phyloP scores from a whole-genome alignment of 1,140 invertebrate species.

The Pseudomyrmex cubaensis region DNA sequence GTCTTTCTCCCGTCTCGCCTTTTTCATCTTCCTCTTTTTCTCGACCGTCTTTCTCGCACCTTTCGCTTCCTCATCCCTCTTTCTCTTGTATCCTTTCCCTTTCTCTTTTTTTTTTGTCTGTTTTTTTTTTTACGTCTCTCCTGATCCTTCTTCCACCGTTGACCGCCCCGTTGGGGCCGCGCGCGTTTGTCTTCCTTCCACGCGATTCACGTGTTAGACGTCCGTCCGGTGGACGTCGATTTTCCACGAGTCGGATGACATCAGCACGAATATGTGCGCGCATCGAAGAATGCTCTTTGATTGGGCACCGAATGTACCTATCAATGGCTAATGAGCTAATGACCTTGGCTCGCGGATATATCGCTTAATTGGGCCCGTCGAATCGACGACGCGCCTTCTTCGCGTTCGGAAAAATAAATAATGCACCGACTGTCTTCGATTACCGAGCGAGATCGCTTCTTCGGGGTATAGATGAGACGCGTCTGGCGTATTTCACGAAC shows the following conservation, averaged over 20 bases:
- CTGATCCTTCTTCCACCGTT: slow-evolving; percentile 29
- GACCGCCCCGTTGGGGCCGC: slow-evolving; percentile 34
- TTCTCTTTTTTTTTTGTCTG: not conserved
- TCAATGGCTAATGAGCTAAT: slow-evolving; percentile 77
- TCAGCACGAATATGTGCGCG: slow-evolving; percentile 72
- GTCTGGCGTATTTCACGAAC: slow-evolving; percentile 45
- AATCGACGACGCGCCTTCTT: slow-evolving; percentile 49
- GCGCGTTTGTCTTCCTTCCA: slow-evolving; percentile 59
- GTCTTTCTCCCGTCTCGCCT: slow-evolving; percentile 33
- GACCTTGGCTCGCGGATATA: slow-evolving; percentile 61
- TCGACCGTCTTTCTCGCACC: not conserved
- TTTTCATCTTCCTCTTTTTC: not conserved
- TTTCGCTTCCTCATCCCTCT: slow-evolving; percentile 20
- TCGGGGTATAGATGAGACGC: slow-evolving; percentile 1
- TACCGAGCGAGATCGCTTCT: slow-evolving; percentile 31
- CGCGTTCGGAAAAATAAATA: slow-evolving; percentile 56
- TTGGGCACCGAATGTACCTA: slow-evolving; percentile 74
- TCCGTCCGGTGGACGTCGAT: slow-evolving; percentile 71
- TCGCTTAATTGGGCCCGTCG: slow-evolving; percentile 72
- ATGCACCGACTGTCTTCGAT: slow-evolving; percentile 60
- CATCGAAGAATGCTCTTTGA: slow-evolving; percentile 79
- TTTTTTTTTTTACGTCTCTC: slow-evolving; percentile 7
- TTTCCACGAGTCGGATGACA: slow-evolving; percentile 71
- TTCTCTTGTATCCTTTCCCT: not conserved
- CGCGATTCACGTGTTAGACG: slow-evolving; percentile 55